These are phyloP conservation scores for Gadopsis marmoratus DNA, from an alignment of 2,797 vertebrate species.

Conservation along the genomic window DNA sequence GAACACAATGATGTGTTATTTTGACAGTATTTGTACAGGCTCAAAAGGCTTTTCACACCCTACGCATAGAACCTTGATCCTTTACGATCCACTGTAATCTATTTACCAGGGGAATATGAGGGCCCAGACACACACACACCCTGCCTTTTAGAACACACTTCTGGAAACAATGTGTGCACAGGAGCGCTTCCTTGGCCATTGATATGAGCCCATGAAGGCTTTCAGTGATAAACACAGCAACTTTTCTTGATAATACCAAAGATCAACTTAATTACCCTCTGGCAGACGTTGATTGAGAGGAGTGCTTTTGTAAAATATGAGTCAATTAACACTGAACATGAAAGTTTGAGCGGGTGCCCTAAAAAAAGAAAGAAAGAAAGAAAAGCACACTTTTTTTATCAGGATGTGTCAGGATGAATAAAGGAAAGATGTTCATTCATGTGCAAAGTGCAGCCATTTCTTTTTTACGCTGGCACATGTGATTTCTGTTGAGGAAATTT, in stretches of 20 bases:
- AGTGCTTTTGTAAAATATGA: slow-evolving; percentile 47
- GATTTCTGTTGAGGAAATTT: neutral
- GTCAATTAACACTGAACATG: slow-evolving; percentile 43
- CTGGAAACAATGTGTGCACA: slow-evolving; percentile 54
- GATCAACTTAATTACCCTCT: slow-evolving; percentile 62
- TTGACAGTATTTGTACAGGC: no score
- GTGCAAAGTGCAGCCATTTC: neutral
- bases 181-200: slow-evolving; percentile 62
- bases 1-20: neutral
- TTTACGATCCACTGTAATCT: slow-evolving; percentile 62
- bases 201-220: slow-evolving; percentile 69
- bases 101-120: slow-evolving; percentile 54
- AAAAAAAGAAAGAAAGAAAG: slow-evolving; percentile 19
- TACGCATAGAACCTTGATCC: slow-evolving; percentile 53
- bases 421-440: neutral
- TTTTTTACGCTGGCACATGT: neutral
- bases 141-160: slow-evolving; percentile 44
- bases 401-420: slow-evolving; percentile 11
- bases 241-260: slow-evolving; percentile 64
- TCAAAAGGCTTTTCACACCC: slow-evolving; percentile 5
- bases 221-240: slow-evolving; percentile 68
- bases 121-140: slow-evolving; percentile 6
- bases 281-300: slow-evolving; percentile 55
- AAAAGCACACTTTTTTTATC: neutral
- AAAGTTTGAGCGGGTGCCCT: slow-evolving; percentile 1